Base-by-base conservation (phyloP, 2,888 invertebrate genomes). In the Kuschelorhynchus macadamiae region DNA sequence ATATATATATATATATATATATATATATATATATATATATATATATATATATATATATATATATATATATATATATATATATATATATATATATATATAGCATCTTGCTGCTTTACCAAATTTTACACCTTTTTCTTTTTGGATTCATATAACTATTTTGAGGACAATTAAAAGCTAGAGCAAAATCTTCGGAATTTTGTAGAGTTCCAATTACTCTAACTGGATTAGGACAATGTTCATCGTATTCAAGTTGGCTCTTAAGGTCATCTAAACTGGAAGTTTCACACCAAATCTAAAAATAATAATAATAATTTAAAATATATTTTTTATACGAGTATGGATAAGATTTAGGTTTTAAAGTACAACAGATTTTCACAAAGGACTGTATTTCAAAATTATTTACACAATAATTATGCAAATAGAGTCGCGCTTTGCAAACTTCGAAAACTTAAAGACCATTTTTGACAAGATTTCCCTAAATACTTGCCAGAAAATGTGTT, bases 231-330 rank as follows among this genome's bases (percentile, higher is more conserved):
- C 92, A 89, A 77, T 94, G 94, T 49, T 90, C 89, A 75, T 94
- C 93, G 18, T 72, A 72, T 63, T 88, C 86, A 1, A 93, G 79
- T 66, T 92, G 90, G 72, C 87, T 87, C 44, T 85, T 85, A 7
- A 92, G 80, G 0, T 91, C 88, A 25, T 88, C 88, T 20, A 84
- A 85, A 32, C 90, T 91, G 1, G 20, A 88, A 25, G 90, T 88
- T 80, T 94, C 94, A 81, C 96, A 96, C 96, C 96, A 96, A 9
- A 95, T 85, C 92, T 93, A 83, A 30, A 80, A n/a, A n/a, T n/a
- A n/a, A n/a, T n/a, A n/a, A 77, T n/a, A n/a, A 63, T 55, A 71
- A 74, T 32, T 33, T 12, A 21, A 56, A 12, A 36, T n/a, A 5
- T 7, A 17, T 8, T 67, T 32, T 32, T 32, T 32, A 8, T 32